Base-by-base conservation (phyloP, 2,888 invertebrate genomes). In the Andrena praecox region DNA sequence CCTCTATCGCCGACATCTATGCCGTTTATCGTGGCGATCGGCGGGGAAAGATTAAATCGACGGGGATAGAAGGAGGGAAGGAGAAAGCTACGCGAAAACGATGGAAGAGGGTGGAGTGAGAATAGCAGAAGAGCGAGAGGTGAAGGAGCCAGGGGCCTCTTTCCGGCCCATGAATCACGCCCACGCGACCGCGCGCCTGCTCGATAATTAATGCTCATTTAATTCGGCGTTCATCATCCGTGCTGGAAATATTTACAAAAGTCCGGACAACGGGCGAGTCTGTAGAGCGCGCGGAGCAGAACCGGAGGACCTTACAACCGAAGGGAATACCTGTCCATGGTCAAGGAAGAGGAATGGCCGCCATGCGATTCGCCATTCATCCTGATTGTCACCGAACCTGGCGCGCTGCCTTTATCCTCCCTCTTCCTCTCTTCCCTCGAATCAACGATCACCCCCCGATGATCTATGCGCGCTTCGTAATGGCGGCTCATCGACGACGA, bases 181-280 rank as follows among this genome's bases (percentile, higher is more conserved):
- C 93, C 91, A 93, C 93, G 92, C 93, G 91, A 91, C 91, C 42
- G 85, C 90, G 87, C 90, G 90, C 88, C 88, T 84, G 85, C 86
- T 89, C 89, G 90, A 93, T 93, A 93, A 93, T 93, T 93, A 93
- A 93, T 93, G 91, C 92, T 90, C 92, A 89, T 92, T 93, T 93
- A 92, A 93, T 93, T 91, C 91, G 91, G 91, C 89, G 92, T 93
- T 91, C 91, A 92, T 93, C 93, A 93, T 92, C 90, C 88, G 80
- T 72, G 88, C 87, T 88, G 90, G 89, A 91, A 91, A 92, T 93
- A 92, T 92, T 92, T 91, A 91, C 91, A 90, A 90, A 91, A 91
- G 90, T 90, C 78, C 75, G 89, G 85, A 89, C 90, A 89, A 87
- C 85, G 74, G 42, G 50, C 59, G 27, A 78, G 73, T 63, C 60